Conservation (phyloP, 2,888 invertebrate genomes). For the Amblyjoppa proteus region DNA sequence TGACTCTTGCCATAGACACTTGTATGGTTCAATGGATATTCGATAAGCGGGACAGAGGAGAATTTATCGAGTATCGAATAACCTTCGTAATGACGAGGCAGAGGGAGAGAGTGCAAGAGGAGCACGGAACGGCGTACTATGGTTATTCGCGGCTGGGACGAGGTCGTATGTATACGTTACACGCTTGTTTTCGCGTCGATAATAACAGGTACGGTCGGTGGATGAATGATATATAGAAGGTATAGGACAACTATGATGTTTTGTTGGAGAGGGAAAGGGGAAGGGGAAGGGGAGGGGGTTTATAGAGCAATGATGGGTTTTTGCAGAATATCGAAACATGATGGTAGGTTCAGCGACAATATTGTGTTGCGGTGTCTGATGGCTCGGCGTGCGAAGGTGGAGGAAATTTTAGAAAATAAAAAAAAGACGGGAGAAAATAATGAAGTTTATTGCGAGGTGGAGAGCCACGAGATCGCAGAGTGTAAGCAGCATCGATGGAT, state of each 20-base stretch:
- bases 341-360: conserved; percentile 10
- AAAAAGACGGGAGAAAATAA: not conserved
- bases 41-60: conserved; percentile 41
- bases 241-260: conserved; percentile 13
- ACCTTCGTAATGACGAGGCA: conserved; percentile 41
- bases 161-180: conserved; percentile 17
- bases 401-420: not conserved
- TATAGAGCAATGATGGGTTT: conserved; percentile 21
- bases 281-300: not conserved
- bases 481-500: not conserved
- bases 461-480: not conserved
- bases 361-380: conserved; percentile 17
- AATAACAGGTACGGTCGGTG: conserved; percentile 27
- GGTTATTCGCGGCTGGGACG: conserved; percentile 4
- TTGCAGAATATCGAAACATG: conserved; percentile 17
- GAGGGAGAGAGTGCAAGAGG: not conserved
- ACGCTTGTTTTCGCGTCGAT: conserved; percentile 26
- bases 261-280: not conserved
- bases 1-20: conserved; percentile 22
- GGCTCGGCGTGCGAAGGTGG: not conserved
- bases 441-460: not conserved
- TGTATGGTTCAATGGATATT: conserved; percentile 45
- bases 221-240: conserved; percentile 26
- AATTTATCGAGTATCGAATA: conserved; percentile 61
- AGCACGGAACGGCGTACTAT: conserved; percentile 11